phyloP scores from a whole-genome alignment of 64 coral and sea anemone species.

The Hydrozoanthus tunicans region DNA sequence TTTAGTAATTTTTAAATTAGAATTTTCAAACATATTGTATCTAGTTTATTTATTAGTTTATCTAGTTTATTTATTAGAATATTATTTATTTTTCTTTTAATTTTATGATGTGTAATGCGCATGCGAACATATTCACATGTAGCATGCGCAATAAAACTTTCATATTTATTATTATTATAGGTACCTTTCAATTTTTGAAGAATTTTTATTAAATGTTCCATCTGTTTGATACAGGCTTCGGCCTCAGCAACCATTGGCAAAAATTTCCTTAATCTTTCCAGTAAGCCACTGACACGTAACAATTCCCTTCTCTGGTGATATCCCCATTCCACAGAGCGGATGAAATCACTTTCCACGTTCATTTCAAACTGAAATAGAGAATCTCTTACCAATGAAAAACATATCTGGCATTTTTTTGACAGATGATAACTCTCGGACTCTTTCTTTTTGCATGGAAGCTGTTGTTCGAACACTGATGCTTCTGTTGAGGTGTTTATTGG shows the following conservation, averaged over 20 bases:
- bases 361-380: conserved; percentile 58
- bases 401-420: conserved; percentile 13
- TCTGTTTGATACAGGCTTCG: conserved; percentile 8
- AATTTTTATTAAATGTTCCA: conserved; percentile 22
- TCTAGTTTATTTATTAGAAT: too few relatives aligned
- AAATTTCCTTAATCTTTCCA: conserved; percentile 32
- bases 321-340: conserved; percentile 21
- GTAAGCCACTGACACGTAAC: conserved; percentile 14
- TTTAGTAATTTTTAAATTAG: too few relatives aligned
- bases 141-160: too few relatives aligned
- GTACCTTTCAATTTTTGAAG: conserved; percentile 45
- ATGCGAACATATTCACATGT: too few relatives aligned
- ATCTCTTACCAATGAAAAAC: conserved; percentile 43
- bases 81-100: too few relatives aligned
- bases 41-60: too few relatives aligned
- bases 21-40: too few relatives aligned
- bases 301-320: conserved; percentile 40
- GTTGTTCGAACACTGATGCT: background rate
- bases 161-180: too few relatives aligned
- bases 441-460: too few relatives aligned
- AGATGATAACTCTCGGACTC: too few relatives aligned
- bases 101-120: too few relatives aligned
- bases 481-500: background rate
- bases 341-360: conserved; percentile 35
- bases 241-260: conserved; percentile 13